These are phyloP conservation scores for Choloepus didactylus DNA, from an alignment of 2,797 vertebrate species.

Conservation along the genomic window DNA sequence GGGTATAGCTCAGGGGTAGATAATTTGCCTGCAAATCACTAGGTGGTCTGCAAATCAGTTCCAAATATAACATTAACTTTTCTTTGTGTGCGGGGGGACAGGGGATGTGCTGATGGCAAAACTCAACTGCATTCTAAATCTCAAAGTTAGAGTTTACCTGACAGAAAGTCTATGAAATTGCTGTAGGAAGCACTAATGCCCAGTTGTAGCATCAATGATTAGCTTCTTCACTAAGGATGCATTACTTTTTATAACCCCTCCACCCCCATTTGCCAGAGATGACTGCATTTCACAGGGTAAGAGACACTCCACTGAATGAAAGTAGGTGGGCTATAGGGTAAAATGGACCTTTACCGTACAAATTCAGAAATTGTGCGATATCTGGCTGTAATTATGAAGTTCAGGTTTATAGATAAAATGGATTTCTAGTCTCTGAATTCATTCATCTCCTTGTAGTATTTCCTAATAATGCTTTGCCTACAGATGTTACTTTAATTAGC, in stretches of 20 bases:
- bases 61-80: not conserved
- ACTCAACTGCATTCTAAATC: slow-evolving; percentile 76
- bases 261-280: not conserved
- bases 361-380: slow-evolving; percentile 65
- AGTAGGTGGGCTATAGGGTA: slow-evolving; percentile 54
- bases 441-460: slow-evolving; percentile 57
- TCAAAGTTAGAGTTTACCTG: slow-evolving; percentile 74
- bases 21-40: no score
- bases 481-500: slow-evolving; percentile 70
- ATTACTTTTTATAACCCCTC: slow-evolving; percentile 43
- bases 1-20: no score
- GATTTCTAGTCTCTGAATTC: slow-evolving; percentile 64
- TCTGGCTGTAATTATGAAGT: slow-evolving; percentile 65
- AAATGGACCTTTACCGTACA: slow-evolving; percentile 69
- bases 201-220: slow-evolving; percentile 78
- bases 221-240: slow-evolving; percentile 75
- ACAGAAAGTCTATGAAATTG: slow-evolving; percentile 78
- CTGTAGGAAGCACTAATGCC: slow-evolving; percentile 72
- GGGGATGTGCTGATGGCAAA: not conserved
- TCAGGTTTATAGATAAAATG: slow-evolving; percentile 64
- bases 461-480: slow-evolving; percentile 66
- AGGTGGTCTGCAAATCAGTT: not conserved
- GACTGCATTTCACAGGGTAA: slow-evolving; percentile 62
- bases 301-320: slow-evolving; percentile 49
- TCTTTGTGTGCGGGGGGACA: not conserved